Percentiles rank a stretch among this genome's conserved stretches.
Evolutionary conservation across 2,113 vertebrate genomes (phyloP).

Genomic region (Chloropsis hardwickii): DNA sequence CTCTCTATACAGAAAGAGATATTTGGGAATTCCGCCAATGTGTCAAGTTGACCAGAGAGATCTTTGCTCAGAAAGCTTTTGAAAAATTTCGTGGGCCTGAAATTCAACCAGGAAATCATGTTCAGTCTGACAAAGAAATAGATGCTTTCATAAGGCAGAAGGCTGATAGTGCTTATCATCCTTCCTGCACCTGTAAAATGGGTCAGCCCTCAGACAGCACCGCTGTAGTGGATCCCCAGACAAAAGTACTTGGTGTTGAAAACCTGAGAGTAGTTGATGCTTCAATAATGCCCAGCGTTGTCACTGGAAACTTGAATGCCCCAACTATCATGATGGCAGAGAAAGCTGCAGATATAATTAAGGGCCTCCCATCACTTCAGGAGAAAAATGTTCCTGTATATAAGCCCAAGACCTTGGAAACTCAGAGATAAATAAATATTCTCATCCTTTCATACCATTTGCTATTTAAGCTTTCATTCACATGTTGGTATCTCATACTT

Average conservation of each 20-base stretch:
- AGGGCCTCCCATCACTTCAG: constrained; percentile 76
- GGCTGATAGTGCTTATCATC: constrained; percentile 93
- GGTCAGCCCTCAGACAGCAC: constrained; percentile 79
- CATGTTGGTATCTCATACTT: not conserved
- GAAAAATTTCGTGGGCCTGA: constrained; percentile 86
- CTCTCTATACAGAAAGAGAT: constrained; percentile 79
- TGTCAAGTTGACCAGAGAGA: constrained; percentile 87
- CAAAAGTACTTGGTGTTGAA: constrained; percentile 85
- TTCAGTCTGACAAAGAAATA: constrained; percentile 86
- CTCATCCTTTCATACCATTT: not conserved
- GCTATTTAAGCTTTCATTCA: not conserved
- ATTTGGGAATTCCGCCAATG: constrained; percentile 85
- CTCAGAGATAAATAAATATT: constrained; percentile 74
- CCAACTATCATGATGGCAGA: constrained; percentile 97
- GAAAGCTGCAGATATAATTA: constrained; percentile 91
- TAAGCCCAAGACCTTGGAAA: constrained; percentile 77
- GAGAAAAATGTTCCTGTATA: constrained; percentile 84
- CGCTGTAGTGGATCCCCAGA: constrained; percentile 85
- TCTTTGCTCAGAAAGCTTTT: constrained; percentile 92
- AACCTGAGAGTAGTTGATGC: constrained; percentile 89
- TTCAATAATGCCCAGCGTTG: constrained; percentile 94
- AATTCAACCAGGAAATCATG: constrained; percentile 79
- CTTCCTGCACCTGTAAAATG: constrained; percentile 96
- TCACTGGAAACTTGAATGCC: constrained; percentile 93
- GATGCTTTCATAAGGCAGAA: constrained; percentile 89